Evolutionary conservation across 2,888 invertebrate genomes (phyloP).

Genomic region (Macaria notata): DNA sequence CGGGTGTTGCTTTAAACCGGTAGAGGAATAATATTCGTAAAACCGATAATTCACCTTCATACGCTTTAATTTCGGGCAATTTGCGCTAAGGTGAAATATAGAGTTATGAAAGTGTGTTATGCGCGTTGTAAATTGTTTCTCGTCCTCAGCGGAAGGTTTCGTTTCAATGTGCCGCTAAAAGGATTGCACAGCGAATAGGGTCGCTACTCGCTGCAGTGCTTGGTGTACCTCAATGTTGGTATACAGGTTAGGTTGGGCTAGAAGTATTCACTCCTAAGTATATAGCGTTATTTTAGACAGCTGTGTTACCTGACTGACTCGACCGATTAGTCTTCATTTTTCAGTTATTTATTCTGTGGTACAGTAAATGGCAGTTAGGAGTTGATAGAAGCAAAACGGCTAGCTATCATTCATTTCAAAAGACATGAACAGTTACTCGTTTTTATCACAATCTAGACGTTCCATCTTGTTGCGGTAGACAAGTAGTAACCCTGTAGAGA

Average conservation of each 20-base stretch:
- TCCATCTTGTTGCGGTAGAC: no score
- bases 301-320: background rate
- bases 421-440: no score
- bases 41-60: slow-evolving; percentile 75
- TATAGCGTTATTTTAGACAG: background rate
- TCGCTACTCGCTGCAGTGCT: background rate
- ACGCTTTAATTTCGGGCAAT: slow-evolving; percentile 71
- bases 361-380: background rate
- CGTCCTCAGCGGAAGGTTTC: slow-evolving; percentile 16
- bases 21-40: slow-evolving; percentile 65
- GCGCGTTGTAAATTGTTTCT: slow-evolving; percentile 23
- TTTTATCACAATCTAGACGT: no score
- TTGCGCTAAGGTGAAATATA: slow-evolving; percentile 50
- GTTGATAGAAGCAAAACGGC: background rate
- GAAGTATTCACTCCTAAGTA: background rate
- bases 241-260: background rate
- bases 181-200: background rate
- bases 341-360: no score
- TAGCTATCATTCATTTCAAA: no score
- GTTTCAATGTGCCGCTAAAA: slow-evolving; percentile 12
- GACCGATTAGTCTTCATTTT: no score
- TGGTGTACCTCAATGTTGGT: background rate
- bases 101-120: slow-evolving; percentile 21
- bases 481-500: no score
- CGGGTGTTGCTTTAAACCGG: slow-evolving; percentile 57